Evolutionary conservation across 2,797 vertebrate genomes (phyloP).

Genomic region (Macropus fuliginosus): DNA sequence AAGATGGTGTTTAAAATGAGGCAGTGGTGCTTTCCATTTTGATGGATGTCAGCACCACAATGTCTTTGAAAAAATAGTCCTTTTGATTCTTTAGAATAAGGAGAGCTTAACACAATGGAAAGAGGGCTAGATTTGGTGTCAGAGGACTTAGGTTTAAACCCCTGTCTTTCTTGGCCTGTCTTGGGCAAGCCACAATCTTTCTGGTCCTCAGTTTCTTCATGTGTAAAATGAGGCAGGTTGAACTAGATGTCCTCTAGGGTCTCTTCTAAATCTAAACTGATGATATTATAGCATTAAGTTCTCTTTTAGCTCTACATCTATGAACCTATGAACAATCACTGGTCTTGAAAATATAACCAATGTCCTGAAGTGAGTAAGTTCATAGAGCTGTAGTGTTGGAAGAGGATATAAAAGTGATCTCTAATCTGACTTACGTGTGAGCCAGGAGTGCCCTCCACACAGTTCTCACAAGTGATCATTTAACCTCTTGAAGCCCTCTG

Average conservation of each 20-base stretch:
- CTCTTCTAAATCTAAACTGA: background rate
- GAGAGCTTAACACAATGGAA: slow-evolving; percentile 47
- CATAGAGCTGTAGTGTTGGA: background rate
- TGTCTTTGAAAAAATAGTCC: slow-evolving; percentile 77
- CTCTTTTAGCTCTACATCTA: background rate
- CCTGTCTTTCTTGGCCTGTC: background rate
- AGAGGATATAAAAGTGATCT: background rate
- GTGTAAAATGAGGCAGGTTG: background rate
- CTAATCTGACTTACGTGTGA: background rate
- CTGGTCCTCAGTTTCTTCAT: background rate
- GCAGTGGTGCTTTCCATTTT: slow-evolving; percentile 76
- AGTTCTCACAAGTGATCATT: background rate
- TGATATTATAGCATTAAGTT: background rate
- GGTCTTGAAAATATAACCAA: background rate
- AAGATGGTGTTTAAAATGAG: slow-evolving; percentile 74
- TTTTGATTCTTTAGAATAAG: slow-evolving; percentile 68
- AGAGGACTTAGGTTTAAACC: background rate
- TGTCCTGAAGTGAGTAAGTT: no score
- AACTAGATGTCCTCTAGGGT: background rate
- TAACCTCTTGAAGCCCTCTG: background rate
- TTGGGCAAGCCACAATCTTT: background rate
- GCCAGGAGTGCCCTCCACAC: background rate
- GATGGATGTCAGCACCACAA: slow-evolving; percentile 75
- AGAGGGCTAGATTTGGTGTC: background rate
- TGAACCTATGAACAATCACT: background rate